Base-by-base conservation (phyloP, 2,797 vertebrate genomes). In the Crenuchus spilurus region DNA sequence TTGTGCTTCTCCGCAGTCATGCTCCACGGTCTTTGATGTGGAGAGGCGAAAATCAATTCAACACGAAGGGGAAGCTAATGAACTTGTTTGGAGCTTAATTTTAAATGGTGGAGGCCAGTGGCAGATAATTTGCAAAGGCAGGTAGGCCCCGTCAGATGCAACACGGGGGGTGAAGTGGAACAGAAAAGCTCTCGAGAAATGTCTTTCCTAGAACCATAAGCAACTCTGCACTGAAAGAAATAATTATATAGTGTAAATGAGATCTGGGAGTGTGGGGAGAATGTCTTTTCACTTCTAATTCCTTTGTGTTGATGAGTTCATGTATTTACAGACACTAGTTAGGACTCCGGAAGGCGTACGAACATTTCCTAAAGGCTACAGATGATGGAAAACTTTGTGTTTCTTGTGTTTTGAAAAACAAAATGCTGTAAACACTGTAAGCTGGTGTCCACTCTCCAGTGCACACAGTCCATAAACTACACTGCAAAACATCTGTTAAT, bases 11-110 rank as follows among this genome's bases (percentile, higher is more conserved):
- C 74, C 52, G 24, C 61, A 72, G 60, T 77, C 57, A 44, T 57
- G 76, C 80, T 79, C 82, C 78, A 70, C 70, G 64, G 85, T 75
- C 84, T 92, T 90, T 92, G 88, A 92, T 90, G 88, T 88, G 75
- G 75, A 87, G 79, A 85, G 83, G 85, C 79, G 35, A 84, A 88
- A 92, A 92, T 92, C 91, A 89, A 90, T 91, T 90, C 84, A 86
- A 87, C 86, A 89, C 79, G 77, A 89, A 83, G 87, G 86, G 85
- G 51, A 80, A 89, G 84, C 88, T 87, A 90, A 89, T 88, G 35
- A 87, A 91, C 87, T 90, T 90, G 84, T 91, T 90, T 87, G 84
- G 85, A 87, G 87, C 86, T 91, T 88, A 85, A 88, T 89, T 88
- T 87, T 77, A 79, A 89, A 80, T 70, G 73, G 83, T 85, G 86